Evolutionary conservation across 2,888 invertebrate species (phyloP), one percentile per base, ranked within the genome.

Genomic region (Yponomeuta malinellus): DNA sequence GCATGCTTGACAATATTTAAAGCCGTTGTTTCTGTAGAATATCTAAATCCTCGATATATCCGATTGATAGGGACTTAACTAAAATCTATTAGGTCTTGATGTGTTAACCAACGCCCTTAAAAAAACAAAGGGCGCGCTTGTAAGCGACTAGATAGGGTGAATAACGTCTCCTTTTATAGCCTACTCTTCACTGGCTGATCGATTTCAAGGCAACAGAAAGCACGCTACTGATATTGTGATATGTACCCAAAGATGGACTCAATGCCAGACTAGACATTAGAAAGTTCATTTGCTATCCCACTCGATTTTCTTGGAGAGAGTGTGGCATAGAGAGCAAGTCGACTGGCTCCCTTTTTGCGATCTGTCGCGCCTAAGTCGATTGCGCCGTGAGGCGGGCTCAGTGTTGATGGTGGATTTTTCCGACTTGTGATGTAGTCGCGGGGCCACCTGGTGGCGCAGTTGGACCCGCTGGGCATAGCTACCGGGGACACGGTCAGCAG

Each of bases 381-480:
- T 8, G 15, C 15, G 52, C 15, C 15, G 52, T 43, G 43, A 43
- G 43, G 43, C 43, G 52, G 52, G 15, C 52, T 59, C 52, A 66
- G 69, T 70, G 63, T 37, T 63, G 63, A 70, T 69, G 71, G 69
- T 78, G 77, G 77, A 80, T 80, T 79, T 78, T 73, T 76, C 79
- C 79, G 78, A 64, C 12, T 66, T 71, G 33, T 63, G 65, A 10
- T 79, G 77, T 93, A 98, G 97, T 96, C 97, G 79, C 96, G 98
- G 86, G 98, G 98, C 85, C 98, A 98, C 93, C 95, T 97, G 90
- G 96, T 97, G 84, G 97, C 98, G 81, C 96, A 96, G 84, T 93
- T 98, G 93, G 98, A 98, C 93, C 98, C 98, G 74, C 94, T 98
- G 90, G 97, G 96, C 92, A 97, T 98, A 90, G 94, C 94, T 87